Base-by-base conservation (phyloP, 1,140 invertebrate genomes). In the Orchesella cincta region DNA sequence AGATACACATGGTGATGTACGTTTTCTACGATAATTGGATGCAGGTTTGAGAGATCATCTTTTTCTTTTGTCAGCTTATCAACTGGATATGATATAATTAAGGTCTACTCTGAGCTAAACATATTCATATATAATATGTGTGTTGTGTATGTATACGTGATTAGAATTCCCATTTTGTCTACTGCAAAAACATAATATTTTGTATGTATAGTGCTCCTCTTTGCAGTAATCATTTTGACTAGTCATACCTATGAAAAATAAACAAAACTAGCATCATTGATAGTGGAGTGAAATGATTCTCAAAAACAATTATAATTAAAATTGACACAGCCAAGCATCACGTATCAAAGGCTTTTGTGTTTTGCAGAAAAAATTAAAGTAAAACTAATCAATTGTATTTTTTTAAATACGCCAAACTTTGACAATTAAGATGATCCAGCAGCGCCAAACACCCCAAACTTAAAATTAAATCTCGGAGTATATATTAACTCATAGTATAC, bases 231-330 rank as follows among this genome's bases (percentile, higher is more conserved):
- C 12, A 57, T 26, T 57, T 57, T 57, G 54, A 57, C 54, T 57
- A 57, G 54, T 57, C 26, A 57, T 12, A 18, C 54, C 54, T 23
- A n/a, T 57, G 26, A 12, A 57, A 57, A 16, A n/a, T 57, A 57
- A 57, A 3, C 26, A 57, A 57, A 57, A 57, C 54, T 57, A 57
- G 54, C 54, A 57, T 57, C 54, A 57, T 16, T 57, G 54, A 57
- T 57, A 57, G 54, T 57, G 5, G 26, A 57, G n/a, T 57, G 54
- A 18, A 26, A 5, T 57, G 54, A 57, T 57, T 57, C 23, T 16
- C n/a, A 18, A 46, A 46, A 8, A 18, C n/a, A n/a, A n/a, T n/a
- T 57, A 18, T 57, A 12, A 18, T 5, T 18, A 46, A 46, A 8
- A 46, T 46, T 46, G 5, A 46, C 18, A 46, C 39, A 46, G 39